These are phyloP conservation scores for Drosophila baimaii DNA, from an alignment of 1,140 invertebrate genomes.

Conservation along the genomic window DNA sequence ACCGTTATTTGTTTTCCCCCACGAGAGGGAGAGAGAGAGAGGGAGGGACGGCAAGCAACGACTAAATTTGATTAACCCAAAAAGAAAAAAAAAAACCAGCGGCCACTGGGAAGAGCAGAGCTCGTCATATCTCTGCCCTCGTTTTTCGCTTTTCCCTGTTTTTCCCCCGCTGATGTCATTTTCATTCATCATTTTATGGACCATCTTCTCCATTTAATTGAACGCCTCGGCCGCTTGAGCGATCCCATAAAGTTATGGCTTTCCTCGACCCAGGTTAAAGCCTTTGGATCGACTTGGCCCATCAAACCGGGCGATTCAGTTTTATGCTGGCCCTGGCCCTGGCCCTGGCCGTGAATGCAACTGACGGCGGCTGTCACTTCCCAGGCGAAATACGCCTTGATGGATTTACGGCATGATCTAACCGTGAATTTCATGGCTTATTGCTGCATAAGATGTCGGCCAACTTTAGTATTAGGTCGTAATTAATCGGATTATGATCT, in stretches of 20 bases:
- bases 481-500: conserved; percentile 36
- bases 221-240: conserved; percentile 31
- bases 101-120: conserved; percentile 31
- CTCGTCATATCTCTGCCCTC: conserved; percentile 30
- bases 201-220: conserved; percentile 42
- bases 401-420: conserved; percentile 29
- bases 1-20: conserved; percentile 21
- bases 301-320: conserved; percentile 41
- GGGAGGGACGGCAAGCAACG: conserved; percentile 22
- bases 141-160: conserved; percentile 15
- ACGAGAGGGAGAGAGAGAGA: too few relatives aligned
- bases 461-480: conserved; percentile 8
- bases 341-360: conserved; percentile 29
- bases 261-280: conserved; percentile 12
- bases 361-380: conserved; percentile 1
- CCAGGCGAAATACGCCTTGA: conserved; percentile 3
- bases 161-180: conserved; percentile 48
- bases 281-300: conserved; percentile 37
- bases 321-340: conserved; percentile 19
- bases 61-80: conserved; percentile 80
- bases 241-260: conserved; percentile 53
- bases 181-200: conserved; percentile 74
- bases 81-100: conserved; percentile 26
- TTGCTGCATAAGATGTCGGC: conserved; percentile 4
- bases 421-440: conserved; percentile 40